phyloP scores from a whole-genome alignment of 30 jellyfish, hydroid and myxozoan genomes.

The Mastigias papua region DNA sequence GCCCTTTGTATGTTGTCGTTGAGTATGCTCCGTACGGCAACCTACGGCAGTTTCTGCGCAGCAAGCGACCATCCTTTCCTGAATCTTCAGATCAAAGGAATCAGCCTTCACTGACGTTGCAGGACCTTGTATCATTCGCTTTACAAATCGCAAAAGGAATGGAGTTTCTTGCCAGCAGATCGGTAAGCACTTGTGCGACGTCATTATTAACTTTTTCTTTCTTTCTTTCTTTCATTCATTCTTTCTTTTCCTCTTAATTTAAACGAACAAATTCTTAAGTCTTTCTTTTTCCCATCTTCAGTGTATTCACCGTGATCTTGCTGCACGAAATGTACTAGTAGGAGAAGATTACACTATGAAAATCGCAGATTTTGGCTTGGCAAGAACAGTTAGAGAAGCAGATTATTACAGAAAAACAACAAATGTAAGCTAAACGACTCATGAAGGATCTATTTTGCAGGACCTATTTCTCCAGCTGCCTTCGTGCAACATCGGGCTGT shows the following conservation, averaged over 20 bases:
- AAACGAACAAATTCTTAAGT: too few relatives aligned
- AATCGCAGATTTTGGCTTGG: conserved; percentile 89
- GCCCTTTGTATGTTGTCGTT: conserved; percentile 81
- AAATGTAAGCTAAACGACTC: conserved; percentile 46
- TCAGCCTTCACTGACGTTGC: conserved; percentile 57
- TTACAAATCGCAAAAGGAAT: conserved; percentile 83
- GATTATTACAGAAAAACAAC: conserved; percentile 88
- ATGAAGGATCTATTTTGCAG: neutral
- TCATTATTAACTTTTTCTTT: too few relatives aligned
- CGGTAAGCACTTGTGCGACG: conserved; percentile 40
- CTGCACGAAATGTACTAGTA: conserved; percentile 84
- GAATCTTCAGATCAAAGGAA: conserved; percentile 47
- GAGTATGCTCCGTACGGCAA: conserved; percentile 90
- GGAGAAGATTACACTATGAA: conserved; percentile 84
- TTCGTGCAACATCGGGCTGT: too few relatives aligned
- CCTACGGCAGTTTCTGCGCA: conserved; percentile 81
- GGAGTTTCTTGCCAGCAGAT: conserved; percentile 80
- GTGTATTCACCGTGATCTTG: conserved; percentile 91
- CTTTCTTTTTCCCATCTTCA: neutral
- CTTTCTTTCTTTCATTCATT: too few relatives aligned
- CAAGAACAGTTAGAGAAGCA: conserved; percentile 86
- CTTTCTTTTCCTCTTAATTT: too few relatives aligned
- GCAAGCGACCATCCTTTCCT: conserved; percentile 75
- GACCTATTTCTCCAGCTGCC: too few relatives aligned
- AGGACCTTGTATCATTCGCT: conserved; percentile 71